phyloP scores from a whole-genome alignment of 1,140 invertebrate genomes.

The Rhyacophila brunnea region DNA sequence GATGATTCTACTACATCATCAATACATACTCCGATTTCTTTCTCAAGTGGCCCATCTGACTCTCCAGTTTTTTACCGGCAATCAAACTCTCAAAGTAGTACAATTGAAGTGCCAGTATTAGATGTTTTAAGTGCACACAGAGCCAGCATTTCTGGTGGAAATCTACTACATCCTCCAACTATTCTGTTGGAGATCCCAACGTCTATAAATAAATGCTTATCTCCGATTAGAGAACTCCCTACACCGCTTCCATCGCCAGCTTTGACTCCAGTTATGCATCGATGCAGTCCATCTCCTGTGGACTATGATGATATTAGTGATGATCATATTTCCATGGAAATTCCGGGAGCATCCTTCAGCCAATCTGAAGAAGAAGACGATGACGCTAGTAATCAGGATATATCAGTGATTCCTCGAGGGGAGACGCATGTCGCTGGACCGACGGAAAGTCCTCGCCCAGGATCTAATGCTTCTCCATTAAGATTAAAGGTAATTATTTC shows the following conservation, averaged over 20 bases:
- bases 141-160: slow-evolving; percentile 51
- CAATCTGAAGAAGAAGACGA: slow-evolving; percentile 34
- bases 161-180: slow-evolving; percentile 63
- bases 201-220: slow-evolving; percentile 68
- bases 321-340: slow-evolving; percentile 44
- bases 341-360: slow-evolving; percentile 39
- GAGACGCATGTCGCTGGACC: slow-evolving; percentile 7
- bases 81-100: slow-evolving; percentile 44
- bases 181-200: slow-evolving; percentile 72
- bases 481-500: slow-evolving; percentile 46
- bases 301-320: slow-evolving; percentile 46
- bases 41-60: slow-evolving; percentile 55
- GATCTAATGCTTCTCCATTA: slow-evolving; percentile 40
- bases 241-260: slow-evolving; percentile 68
- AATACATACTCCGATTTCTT: slow-evolving; percentile 56
- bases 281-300: slow-evolving; percentile 38
- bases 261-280: slow-evolving; percentile 63
- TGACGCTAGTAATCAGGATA: slow-evolving; percentile 31
- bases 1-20: slow-evolving; percentile 64
- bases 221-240: slow-evolving; percentile 70
- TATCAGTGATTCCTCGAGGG: slow-evolving; percentile 13
- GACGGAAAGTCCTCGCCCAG: slow-evolving; percentile 10
- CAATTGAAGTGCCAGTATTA: slow-evolving; percentile 65
- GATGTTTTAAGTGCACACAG: slow-evolving; percentile 65
- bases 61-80: slow-evolving; percentile 53